These are phyloP conservation scores for Shinisaurus crocodilurus DNA, from an alignment of 2,113 vertebrate genomes.

Conservation along the genomic window DNA sequence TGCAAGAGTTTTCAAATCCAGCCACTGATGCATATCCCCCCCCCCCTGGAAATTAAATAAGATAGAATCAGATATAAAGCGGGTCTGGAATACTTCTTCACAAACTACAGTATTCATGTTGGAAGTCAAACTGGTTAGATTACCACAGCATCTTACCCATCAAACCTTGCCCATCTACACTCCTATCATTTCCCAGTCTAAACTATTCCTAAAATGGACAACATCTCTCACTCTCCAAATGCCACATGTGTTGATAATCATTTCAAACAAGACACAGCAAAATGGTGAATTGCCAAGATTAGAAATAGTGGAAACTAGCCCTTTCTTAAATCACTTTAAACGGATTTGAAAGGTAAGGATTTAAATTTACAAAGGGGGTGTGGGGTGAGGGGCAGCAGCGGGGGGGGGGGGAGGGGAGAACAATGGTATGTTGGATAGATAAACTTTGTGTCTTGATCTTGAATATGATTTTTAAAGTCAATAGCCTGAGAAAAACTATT, in stretches of 20 bases:
- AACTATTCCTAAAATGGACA: background rate
- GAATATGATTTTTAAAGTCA: background rate
- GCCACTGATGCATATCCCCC: background rate
- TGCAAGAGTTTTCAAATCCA: background rate
- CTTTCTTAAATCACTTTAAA: background rate
- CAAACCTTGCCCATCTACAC: background rate
- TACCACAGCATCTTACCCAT: background rate
- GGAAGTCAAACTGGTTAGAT: background rate
- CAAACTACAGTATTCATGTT: background rate
- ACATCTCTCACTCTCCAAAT: background rate
- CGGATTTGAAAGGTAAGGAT: background rate
- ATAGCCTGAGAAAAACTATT: background rate
- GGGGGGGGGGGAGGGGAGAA: too few species aligned
- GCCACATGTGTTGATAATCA: background rate
- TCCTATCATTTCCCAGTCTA: too few species aligned
- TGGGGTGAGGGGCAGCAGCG: too few species aligned
- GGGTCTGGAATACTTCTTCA: background rate
- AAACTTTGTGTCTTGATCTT: background rate
- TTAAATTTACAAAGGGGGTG: background rate
- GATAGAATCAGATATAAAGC: background rate
- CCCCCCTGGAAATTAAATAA: background rate
- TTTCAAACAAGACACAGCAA: background rate
- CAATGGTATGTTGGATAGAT: background rate
- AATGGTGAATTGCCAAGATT: background rate
- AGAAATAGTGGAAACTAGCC: background rate